Percentiles rank a stretch among this genome's conserved stretches.
These are phyloP conservation scores for Platyscapa corneri DNA, from an alignment of 1,140 invertebrate genomes.

Conservation along the genomic window DNA sequence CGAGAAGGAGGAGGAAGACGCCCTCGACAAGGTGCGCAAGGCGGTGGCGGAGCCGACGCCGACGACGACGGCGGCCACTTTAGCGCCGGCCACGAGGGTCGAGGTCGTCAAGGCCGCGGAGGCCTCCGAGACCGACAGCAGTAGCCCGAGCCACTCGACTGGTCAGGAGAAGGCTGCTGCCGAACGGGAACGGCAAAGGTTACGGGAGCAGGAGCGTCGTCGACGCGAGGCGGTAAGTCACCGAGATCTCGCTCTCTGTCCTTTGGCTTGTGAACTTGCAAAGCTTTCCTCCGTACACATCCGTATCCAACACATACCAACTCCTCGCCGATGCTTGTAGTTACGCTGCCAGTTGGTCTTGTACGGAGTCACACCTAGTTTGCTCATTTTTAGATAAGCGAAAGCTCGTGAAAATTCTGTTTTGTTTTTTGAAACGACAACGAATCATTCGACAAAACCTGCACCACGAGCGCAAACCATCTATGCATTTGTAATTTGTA, in stretches of 20 bases:
- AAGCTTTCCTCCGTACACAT: too few relatives aligned
- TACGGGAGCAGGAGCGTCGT: conserved; percentile 90
- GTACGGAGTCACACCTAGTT: too few relatives aligned
- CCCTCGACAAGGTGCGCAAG: conserved; percentile 82
- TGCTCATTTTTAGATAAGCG: too few relatives aligned
- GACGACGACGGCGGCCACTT: conserved; percentile 66
- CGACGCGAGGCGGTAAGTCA: conserved; percentile 91
- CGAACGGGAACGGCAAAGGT: conserved; percentile 85
- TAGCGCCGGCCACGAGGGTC: conserved; percentile 66
- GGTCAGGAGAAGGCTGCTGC: conserved; percentile 80
- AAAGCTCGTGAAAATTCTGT: too few relatives aligned
- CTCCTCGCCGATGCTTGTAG: not conserved
- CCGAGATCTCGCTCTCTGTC: not conserved
- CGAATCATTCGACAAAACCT: too few relatives aligned
- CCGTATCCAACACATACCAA: not conserved
- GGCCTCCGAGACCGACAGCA: conserved; percentile 74
- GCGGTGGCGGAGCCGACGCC: conserved; percentile 64
- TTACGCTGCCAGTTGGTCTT: not conserved
- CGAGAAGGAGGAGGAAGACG: conserved; percentile 87
- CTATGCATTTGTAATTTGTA: too few relatives aligned
- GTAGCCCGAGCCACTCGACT: conserved; percentile 76
- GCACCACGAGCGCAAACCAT: too few relatives aligned
- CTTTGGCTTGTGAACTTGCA: not conserved
- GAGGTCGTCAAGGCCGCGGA: conserved; percentile 77
- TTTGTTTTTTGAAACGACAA: too few relatives aligned